Evolutionary conservation across 2,888 invertebrate species (phyloP), one percentile per base, ranked within the genome.

Genomic region (Drosophila kuntzei): DNA sequence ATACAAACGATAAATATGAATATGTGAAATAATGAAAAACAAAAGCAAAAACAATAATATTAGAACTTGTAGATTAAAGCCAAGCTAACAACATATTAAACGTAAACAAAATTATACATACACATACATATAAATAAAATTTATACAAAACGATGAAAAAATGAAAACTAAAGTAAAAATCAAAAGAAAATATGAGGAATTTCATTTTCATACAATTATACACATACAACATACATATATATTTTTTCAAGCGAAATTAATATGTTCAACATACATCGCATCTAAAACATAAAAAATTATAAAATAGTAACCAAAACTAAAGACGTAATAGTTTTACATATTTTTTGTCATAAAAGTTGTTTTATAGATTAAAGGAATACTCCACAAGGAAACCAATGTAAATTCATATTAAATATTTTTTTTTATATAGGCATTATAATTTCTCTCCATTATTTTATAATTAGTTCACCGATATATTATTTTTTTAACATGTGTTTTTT

Each of bases 181-280:
- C 37, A 55, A 63, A 41, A 29, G 7, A 51, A 65, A 44, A 27
- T 51, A 16, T 36, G n/a, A 50, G 51, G 51, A 72, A 44, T 71
- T 80, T 62, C 64, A 60, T 50, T 47, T 44, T 63, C 47, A 63
- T 49, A 61, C 50, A 70, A 18, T 11, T 37, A 16, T 16, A 37
- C 37, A 37, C 37, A 37, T 9, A 37, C 37, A 37, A 44, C 58
- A 51, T 50, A 44, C 58, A 51, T 50, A 75, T 82, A 80, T 80
- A 73, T 85, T 79, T 83, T 83, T 79, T 59, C 58, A 81, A 81
- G 69, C 76, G 79, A 81, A 84, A 74, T 87, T 74, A 60, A 53
- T 57, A 87, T 84, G 82, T 87, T 79, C 49, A 87, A 84, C 85
- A 87, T 81, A 70, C 50, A 61, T 73, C 66, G 72, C 72, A 76